Conservation (phyloP, 2,888 invertebrate species). For the Epsilonema sp. region DNA sequence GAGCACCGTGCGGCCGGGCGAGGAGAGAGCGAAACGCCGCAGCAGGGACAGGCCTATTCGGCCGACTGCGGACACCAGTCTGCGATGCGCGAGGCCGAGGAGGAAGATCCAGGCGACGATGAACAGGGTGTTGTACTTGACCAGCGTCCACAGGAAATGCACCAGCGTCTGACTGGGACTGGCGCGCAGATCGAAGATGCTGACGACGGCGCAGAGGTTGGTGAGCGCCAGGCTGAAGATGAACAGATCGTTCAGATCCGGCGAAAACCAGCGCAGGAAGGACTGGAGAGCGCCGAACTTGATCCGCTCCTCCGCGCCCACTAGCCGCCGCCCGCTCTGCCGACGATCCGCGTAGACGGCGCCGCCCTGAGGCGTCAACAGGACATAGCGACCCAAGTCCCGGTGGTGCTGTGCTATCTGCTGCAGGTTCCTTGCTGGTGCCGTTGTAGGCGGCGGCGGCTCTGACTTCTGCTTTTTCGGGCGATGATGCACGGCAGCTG, state of each 20-base stretch:
- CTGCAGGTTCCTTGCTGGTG: too few species aligned
- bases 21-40: constrained; percentile 27
- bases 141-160: constrained; percentile 29
- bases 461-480: too few species aligned
- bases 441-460: too few species aligned
- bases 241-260: constrained; percentile 38
- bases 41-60: constrained; percentile 24
- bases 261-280: constrained; percentile 34
- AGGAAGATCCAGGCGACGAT: constrained; percentile 34
- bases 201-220: constrained; percentile 34
- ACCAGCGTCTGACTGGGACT: constrained; percentile 25
- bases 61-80: constrained; percentile 27
- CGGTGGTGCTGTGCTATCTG: too few species aligned
- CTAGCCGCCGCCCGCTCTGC: too few species aligned
- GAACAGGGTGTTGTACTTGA: constrained; percentile 34
- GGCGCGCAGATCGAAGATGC: constrained; percentile 31
- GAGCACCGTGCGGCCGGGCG: constrained; percentile 21
- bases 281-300: constrained; percentile 35
- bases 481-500: too few species aligned
- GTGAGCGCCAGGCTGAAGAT: constrained; percentile 32
- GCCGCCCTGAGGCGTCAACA: too few species aligned
- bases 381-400: too few species aligned
- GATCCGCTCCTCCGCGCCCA: too few species aligned
- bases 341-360: too few species aligned
- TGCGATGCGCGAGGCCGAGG: constrained; percentile 32